A percentile compares a stretch with the other conserved stretches of the same genome.
Evolutionary conservation across 2,113 vertebrate species (phyloP).

Genomic region (Oxygymnocypris stewartii): DNA sequence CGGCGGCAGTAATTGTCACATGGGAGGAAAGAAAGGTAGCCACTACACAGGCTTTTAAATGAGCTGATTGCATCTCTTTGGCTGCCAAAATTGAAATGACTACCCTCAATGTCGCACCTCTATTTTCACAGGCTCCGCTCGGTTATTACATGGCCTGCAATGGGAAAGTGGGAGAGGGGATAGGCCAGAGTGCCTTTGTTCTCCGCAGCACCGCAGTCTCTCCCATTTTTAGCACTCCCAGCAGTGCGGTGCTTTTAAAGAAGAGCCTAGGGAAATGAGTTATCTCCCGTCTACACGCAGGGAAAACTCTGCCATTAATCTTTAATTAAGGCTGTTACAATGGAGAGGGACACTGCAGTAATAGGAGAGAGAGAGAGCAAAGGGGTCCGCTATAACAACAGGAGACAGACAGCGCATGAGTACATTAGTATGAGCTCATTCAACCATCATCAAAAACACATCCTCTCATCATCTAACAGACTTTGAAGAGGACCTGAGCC

Average conservation of each 20-base stretch:
- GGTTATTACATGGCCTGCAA: slow-evolving; percentile 63
- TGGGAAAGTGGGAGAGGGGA: slow-evolving; percentile 43
- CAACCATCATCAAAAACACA: slow-evolving; percentile 26
- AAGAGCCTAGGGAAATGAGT: slow-evolving; percentile 64
- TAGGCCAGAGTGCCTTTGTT: slow-evolving; percentile 47
- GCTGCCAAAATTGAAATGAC: slow-evolving; percentile 68
- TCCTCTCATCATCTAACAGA: slow-evolving; percentile 32
- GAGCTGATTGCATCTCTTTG: slow-evolving; percentile 64
- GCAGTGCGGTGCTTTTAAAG: slow-evolving; percentile 60
- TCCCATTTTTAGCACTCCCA: slow-evolving; percentile 24
- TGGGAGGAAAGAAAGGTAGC: slow-evolving; percentile 28
- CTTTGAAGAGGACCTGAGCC: slow-evolving; percentile 20
- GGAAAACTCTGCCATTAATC: slow-evolving; percentile 70
- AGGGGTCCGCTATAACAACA: slow-evolving; percentile 41
- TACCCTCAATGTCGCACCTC: slow-evolving; percentile 38
- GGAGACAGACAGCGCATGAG: slow-evolving; percentile 24
- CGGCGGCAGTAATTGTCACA: slow-evolving; percentile 59
- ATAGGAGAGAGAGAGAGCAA: slow-evolving; percentile 60
- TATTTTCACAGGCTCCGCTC: slow-evolving; percentile 22
- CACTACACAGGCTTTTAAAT: slow-evolving; percentile 41
- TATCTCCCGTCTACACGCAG: slow-evolving; percentile 65
- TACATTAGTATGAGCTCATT: slow-evolving; percentile 43
- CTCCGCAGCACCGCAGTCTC: slow-evolving; percentile 32
- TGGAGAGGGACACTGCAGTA: slow-evolving; percentile 57
- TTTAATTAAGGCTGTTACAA: slow-evolving; percentile 74